A percentile compares a stretch with the other conserved stretches of the same genome.
Conservation (phyloP, 92 coral and sea anemone species). For the Umimayanthus chanpuru region DNA sequence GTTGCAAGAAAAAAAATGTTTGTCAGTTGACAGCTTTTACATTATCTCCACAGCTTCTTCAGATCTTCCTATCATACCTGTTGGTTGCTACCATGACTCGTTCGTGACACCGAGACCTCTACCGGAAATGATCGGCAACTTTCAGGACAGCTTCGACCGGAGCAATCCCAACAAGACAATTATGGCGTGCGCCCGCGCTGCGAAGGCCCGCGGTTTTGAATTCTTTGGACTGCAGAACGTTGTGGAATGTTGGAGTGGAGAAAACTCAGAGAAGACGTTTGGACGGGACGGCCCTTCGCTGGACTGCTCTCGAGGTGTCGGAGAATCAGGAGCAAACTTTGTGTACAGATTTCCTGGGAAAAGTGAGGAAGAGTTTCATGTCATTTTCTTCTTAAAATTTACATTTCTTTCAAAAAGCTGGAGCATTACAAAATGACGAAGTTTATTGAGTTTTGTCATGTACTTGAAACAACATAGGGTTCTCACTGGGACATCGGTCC, state of each 20-base stretch:
- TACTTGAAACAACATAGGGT: too few relatives aligned
- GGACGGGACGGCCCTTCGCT: conserved; percentile 40
- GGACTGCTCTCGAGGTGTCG: conserved; percentile 37
- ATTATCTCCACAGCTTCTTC: not conserved
- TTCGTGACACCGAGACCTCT: conserved; percentile 58
- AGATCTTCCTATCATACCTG: conserved; percentile 39
- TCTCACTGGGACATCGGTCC: too few relatives aligned
- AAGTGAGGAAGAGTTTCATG: conserved; percentile 1
- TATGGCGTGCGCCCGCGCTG: conserved; percentile 61
- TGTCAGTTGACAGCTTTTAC: not conserved
- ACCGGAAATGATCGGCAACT: conserved; percentile 61
- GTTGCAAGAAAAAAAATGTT: not conserved
- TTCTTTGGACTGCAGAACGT: conserved; percentile 37
- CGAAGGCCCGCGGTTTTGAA: conserved; percentile 45
- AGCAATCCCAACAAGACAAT: conserved; percentile 57
- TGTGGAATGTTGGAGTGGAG: conserved; percentile 32
- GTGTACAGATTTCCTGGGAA: conserved; percentile 29
- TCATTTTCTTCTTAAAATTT: not conserved
- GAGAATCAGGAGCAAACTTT: conserved; percentile 43
- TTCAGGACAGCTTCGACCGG: conserved; percentile 59
- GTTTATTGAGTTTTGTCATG: too few relatives aligned
- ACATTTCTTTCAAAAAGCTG: too few relatives aligned
- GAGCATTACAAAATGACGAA: too few relatives aligned
- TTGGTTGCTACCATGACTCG: conserved; percentile 76
- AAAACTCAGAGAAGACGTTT: conserved; percentile 21